A percentile compares a stretch with the other conserved stretches of the same genome.
phyloP scores from a whole-genome alignment of 2,113 vertebrate genomes.

The Vidua chalybeata region DNA sequence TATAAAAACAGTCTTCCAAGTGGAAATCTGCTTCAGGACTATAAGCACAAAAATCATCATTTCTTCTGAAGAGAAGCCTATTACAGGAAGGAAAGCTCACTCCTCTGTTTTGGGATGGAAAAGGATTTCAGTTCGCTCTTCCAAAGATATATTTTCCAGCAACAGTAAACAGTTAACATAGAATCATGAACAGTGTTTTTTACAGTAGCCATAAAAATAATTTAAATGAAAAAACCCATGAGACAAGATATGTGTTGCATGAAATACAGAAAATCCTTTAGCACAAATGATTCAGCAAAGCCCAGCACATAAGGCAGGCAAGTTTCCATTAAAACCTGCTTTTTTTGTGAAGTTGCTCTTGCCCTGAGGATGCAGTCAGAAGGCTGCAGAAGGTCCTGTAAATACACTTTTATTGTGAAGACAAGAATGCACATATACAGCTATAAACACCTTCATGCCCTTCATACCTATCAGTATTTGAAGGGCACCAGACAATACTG shows the following conservation, averaged over 20 bases:
- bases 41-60: not conserved
- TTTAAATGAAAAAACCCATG: not conserved
- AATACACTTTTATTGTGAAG: slow-evolving; percentile 19
- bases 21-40: not conserved
- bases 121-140: not conserved
- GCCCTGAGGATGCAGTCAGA: not conserved
- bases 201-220: not conserved
- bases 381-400: not conserved
- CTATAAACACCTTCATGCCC: not conserved
- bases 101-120: not conserved
- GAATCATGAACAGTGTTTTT: not conserved
- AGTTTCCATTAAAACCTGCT: not conserved
- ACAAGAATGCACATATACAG: slow-evolving; percentile 8
- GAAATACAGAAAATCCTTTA: not conserved
- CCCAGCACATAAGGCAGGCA: not conserved
- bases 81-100: not conserved
- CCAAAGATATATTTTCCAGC: not conserved
- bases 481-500: slow-evolving; percentile 22
- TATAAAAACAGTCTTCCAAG: not conserved
- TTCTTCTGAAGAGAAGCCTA: not conserved
- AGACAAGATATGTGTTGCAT: not conserved
- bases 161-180: not conserved
- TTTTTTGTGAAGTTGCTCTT: not conserved
- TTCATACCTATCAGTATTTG: slow-evolving; percentile 19
- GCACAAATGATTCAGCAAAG: not conserved